These are phyloP conservation scores for Pheosia tremula DNA, from an alignment of 2,888 invertebrate genomes.

Conservation along the genomic window DNA sequence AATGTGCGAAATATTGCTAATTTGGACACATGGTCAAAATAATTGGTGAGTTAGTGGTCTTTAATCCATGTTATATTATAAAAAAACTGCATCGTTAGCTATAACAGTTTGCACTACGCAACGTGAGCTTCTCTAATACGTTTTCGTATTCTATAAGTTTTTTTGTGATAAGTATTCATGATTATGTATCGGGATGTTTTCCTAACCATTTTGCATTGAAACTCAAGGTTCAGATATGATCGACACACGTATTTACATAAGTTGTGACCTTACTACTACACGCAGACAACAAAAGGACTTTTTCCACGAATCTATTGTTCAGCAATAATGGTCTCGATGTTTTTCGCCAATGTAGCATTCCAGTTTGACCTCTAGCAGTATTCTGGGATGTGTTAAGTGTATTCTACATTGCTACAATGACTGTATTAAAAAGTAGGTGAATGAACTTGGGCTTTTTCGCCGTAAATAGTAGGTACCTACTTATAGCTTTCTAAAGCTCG, in stretches of 20 bases:
- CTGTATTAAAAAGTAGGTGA: constrained; percentile 39
- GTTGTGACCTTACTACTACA: constrained; percentile 60
- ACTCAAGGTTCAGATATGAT: constrained; percentile 20
- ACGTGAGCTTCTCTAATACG: constrained; percentile 65
- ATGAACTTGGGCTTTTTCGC: constrained; percentile 41
- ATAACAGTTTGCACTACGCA: constrained; percentile 53
- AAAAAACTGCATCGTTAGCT: constrained; percentile 34
- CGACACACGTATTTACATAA: constrained; percentile 48
- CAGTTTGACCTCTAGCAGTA: constrained; percentile 4
- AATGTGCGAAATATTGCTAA: constrained; percentile 51
- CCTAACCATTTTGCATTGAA: constrained; percentile 13
- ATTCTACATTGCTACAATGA: constrained; percentile 10
- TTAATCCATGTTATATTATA: constrained; percentile 9
- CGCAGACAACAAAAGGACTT: constrained; percentile 60
- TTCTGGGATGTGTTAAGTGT: constrained; percentile 5
- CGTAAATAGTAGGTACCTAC: constrained; percentile 33
- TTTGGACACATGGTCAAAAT: constrained; percentile 49
- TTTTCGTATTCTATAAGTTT: constrained; percentile 20
- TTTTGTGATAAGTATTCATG: constrained; percentile 11
- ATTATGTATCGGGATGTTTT: constrained; percentile 15
- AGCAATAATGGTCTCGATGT: constrained; percentile 38
- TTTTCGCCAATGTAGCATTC: constrained; percentile 26
- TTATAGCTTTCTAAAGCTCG: constrained; percentile 37
- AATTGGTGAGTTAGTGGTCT: constrained; percentile 59
- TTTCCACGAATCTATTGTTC: constrained; percentile 46